These are phyloP conservation scores for Trichonephila clavata DNA, from an alignment of 1,140 invertebrate species.

Conservation along the genomic window DNA sequence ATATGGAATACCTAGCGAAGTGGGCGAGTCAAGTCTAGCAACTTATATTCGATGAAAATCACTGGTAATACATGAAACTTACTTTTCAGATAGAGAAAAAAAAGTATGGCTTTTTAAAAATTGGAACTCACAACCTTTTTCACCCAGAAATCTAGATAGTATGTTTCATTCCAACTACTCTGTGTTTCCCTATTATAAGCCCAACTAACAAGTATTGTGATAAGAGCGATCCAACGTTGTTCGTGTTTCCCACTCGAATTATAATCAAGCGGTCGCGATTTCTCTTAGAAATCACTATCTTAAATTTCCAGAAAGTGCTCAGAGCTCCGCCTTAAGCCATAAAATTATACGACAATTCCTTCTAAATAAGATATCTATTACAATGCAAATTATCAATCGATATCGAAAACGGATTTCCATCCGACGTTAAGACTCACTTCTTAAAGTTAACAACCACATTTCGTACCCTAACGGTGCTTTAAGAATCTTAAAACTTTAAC, in stretches of 20 bases:
- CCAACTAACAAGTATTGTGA: background rate
- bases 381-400: slow-evolving; percentile 55
- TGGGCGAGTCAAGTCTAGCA: too few species aligned
- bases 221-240: background rate
- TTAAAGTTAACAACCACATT: slow-evolving; percentile 48
- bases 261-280: background rate
- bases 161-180: too few species aligned
- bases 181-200: background rate
- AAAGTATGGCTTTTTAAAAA: too few species aligned
- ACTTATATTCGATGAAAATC: too few species aligned
- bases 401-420: slow-evolving; percentile 39
- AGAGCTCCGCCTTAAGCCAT: slow-evolving; percentile 25
- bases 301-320: background rate
- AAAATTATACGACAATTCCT: slow-evolving; percentile 31
- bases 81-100: too few species aligned
- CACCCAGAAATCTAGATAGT: too few species aligned
- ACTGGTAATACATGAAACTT: too few species aligned
- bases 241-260: background rate
- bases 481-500: slow-evolving; percentile 52
- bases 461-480: background rate
- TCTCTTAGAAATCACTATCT: background rate
- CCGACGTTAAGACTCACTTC: slow-evolving; percentile 5
- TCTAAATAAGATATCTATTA: slow-evolving; percentile 42
- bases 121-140: too few species aligned
- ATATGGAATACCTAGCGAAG: too few species aligned